phyloP scores from a whole-genome alignment of 2,888 invertebrate species.

The Lomographa bimaculata region DNA sequence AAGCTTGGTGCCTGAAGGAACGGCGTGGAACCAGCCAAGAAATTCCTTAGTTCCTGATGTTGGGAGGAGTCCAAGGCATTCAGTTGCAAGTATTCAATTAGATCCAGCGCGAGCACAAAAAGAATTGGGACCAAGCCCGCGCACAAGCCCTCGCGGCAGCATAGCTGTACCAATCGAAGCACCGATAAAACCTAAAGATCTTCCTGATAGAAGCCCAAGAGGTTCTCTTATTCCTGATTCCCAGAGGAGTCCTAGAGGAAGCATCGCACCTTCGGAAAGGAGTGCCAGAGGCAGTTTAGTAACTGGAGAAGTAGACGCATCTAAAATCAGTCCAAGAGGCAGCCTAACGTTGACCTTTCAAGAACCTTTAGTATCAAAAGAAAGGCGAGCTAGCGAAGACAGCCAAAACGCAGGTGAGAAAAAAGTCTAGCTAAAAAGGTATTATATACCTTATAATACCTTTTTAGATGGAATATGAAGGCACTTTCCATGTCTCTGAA shows the following conservation, averaged over 20 bases:
- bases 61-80: slow-evolving; percentile 84
- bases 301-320: slow-evolving; percentile 61
- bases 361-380: slow-evolving; percentile 81
- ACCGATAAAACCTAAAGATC: slow-evolving; percentile 64
- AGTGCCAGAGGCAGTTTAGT: slow-evolving; percentile 72
- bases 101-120: slow-evolving; percentile 71
- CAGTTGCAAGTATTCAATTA: slow-evolving; percentile 76
- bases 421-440: too few species aligned
- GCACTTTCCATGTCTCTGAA: slow-evolving; percentile 1
- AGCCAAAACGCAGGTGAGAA: slow-evolving; percentile 80
- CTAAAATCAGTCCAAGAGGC: slow-evolving; percentile 81
- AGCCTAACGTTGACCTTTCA: slow-evolving; percentile 85
- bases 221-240: slow-evolving; percentile 84
- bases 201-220: slow-evolving; percentile 79
- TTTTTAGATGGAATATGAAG: neutral
- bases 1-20: slow-evolving; percentile 84
- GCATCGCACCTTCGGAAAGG: slow-evolving; percentile 81
- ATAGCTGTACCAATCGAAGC: slow-evolving; percentile 65
- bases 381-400: slow-evolving; percentile 84
- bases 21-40: slow-evolving; percentile 81
- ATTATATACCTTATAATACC: too few species aligned
- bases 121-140: slow-evolving; percentile 77
- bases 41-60: slow-evolving; percentile 84
- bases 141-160: slow-evolving; percentile 85
- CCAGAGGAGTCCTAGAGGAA: slow-evolving; percentile 85